A percentile compares a stretch with the other conserved stretches of the same genome.
These are phyloP conservation scores for Melanostoma mellinum DNA, from an alignment of 2,888 invertebrate species.

Conservation along the genomic window DNA sequence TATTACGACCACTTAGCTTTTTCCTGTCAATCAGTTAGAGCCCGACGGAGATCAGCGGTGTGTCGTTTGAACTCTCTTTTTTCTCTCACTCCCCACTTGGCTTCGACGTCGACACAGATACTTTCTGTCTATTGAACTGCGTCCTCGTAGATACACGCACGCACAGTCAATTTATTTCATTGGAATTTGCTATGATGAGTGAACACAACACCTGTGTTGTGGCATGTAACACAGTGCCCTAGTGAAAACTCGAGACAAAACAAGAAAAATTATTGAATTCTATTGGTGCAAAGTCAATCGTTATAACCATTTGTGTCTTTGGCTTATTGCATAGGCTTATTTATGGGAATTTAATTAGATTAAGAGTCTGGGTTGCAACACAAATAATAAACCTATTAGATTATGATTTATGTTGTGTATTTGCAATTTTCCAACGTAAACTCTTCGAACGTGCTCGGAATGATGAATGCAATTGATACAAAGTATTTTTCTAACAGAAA, in stretches of 20 bases:
- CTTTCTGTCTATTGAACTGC: constrained; percentile 2
- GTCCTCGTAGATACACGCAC: not conserved
- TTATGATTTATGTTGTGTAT: constrained; percentile 27
- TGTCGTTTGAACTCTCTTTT: constrained; percentile 20
- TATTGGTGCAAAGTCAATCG: not conserved
- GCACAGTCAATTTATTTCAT: not conserved
- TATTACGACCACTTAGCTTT: constrained; percentile 5
- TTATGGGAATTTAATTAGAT: constrained; percentile 22
- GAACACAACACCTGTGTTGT: constrained; percentile 4
- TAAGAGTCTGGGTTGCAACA: not conserved
- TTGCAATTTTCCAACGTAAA: not conserved
- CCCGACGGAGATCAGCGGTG: not conserved
- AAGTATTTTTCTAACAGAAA: not conserved
- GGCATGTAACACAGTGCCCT: constrained; percentile 5
- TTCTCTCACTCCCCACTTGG: too few relatives aligned
- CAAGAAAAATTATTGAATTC: not conserved
- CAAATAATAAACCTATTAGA: not conserved
- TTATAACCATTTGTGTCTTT: not conserved
- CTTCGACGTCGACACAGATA: not conserved
- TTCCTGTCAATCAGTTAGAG: constrained; percentile 7
- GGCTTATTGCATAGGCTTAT: not conserved
- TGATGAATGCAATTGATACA: not conserved
- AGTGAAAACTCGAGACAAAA: not conserved
- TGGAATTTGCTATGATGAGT: constrained; percentile 16
- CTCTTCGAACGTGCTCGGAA: not conserved